Percentiles rank a stretch among this genome's conserved stretches.
Conservation (phyloP, 2,113 vertebrate genomes). For the Platysteira castanea region DNA sequence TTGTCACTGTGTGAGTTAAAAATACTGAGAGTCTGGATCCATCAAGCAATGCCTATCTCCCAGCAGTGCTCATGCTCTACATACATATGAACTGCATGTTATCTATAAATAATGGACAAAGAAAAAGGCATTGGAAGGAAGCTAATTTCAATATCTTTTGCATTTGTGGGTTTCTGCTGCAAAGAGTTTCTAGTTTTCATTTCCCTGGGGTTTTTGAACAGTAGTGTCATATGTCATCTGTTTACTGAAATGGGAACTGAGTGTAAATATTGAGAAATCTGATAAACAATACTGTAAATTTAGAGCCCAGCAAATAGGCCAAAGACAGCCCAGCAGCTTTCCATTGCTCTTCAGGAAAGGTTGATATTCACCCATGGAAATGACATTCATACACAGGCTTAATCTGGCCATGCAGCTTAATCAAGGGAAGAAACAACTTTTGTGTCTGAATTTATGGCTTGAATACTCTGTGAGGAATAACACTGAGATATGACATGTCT, state of each 20-base stretch:
- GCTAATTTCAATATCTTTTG: neutral
- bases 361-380: neutral
- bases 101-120: neutral
- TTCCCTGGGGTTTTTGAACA: neutral
- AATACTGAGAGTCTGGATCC: neutral
- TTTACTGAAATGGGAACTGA: neutral
- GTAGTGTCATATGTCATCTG: slow-evolving; percentile 13
- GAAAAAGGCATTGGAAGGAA: neutral
- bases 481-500: neutral
- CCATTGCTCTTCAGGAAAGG: neutral
- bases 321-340: neutral
- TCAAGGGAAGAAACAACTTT: neutral
- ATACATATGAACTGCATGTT: fast-evolving
- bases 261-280: slow-evolving; percentile 42
- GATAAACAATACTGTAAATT: slow-evolving; percentile 27
- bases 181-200: neutral
- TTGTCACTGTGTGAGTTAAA: neutral
- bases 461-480: neutral
- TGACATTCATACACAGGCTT: neutral
- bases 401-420: neutral
- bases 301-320: neutral
- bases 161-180: neutral
- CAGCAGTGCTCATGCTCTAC: neutral
- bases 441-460: neutral
- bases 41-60: neutral